phyloP scores from a whole-genome alignment of 2,113 vertebrate genomes.

The Oryzias melastigma region DNA sequence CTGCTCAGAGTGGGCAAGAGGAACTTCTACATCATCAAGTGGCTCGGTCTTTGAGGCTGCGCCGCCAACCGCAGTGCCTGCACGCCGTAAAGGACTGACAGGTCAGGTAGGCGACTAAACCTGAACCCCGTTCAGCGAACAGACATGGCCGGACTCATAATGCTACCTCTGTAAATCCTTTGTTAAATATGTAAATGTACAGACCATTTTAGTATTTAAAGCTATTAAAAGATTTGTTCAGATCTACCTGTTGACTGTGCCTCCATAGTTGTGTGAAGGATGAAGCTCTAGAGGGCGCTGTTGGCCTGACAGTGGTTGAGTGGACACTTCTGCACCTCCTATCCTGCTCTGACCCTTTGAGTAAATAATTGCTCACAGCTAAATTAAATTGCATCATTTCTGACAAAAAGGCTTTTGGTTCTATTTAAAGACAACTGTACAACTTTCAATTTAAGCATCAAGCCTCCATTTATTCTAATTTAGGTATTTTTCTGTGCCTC shows the following conservation, averaged over 20 bases:
- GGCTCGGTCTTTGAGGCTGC: slow-evolving; percentile 79
- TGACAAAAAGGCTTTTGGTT: slow-evolving; percentile 10
- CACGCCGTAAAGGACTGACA: slow-evolving; percentile 15
- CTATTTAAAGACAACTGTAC: slow-evolving; percentile 20
- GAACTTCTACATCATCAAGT: slow-evolving; percentile 93
- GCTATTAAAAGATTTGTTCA: slow-evolving; percentile 50
- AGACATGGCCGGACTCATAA: slow-evolving; percentile 14
- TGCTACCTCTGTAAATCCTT: background rate
- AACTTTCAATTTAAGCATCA: slow-evolving; percentile 14
- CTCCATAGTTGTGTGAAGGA: background rate
- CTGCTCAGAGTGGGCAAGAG: slow-evolving; percentile 90
- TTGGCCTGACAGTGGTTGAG: slow-evolving; percentile 8
- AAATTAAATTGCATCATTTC: slow-evolving; percentile 45
- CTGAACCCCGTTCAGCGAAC: slow-evolving; percentile 7
- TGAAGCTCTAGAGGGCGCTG: slow-evolving; percentile 52
- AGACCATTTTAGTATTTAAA: slow-evolving; percentile 24
- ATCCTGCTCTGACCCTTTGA: slow-evolving; percentile 40
- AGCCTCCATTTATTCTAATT: background rate
- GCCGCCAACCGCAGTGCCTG: background rate
- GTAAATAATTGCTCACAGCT: slow-evolving; percentile 48
- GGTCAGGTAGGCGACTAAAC: slow-evolving; percentile 44
- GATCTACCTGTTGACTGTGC: slow-evolving; percentile 22
- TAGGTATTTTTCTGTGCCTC: slow-evolving; percentile 22
- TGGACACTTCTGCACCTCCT: slow-evolving; percentile 1
- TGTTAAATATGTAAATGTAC: slow-evolving; percentile 38